These are phyloP conservation scores for Drosophila putrida DNA, from an alignment of 2,888 invertebrate species.

Conservation along the genomic window DNA sequence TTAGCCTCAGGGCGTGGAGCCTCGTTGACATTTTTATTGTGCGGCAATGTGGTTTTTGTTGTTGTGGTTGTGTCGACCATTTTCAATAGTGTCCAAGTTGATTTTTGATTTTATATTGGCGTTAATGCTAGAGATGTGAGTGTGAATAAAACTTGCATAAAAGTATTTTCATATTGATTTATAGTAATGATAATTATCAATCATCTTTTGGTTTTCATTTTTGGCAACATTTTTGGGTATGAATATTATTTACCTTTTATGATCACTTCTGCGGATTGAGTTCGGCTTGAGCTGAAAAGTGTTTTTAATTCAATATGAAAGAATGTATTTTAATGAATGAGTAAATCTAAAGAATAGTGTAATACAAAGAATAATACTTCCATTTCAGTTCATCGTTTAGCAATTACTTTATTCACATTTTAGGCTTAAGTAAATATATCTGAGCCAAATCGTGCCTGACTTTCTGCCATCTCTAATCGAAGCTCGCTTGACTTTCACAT, in stretches of 20 bases:
- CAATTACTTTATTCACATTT: background rate
- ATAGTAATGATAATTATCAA: background rate
- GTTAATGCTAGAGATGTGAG: constrained; percentile 19
- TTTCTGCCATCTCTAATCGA: constrained; percentile 15
- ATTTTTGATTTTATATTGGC: constrained; percentile 14
- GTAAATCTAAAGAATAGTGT: too few species aligned
- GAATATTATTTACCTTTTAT: background rate
- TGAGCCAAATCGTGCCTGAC: background rate
- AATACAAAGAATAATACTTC: too few species aligned
- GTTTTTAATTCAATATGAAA: too few species aligned
- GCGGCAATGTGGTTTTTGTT: constrained; percentile 18
- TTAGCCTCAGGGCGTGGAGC: constrained; percentile 39
- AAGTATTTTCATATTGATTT: background rate
- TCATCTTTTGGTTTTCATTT: background rate
- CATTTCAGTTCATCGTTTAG: too few species aligned
- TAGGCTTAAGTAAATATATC: background rate
- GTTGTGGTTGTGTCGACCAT: constrained; percentile 38
- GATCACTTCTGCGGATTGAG: too few species aligned
- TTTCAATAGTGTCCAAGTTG: constrained; percentile 36
- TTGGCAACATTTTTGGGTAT: background rate
- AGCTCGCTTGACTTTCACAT: constrained; percentile 10
- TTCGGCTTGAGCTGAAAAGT: too few species aligned
- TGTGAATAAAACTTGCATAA: background rate
- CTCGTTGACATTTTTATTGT: constrained; percentile 56
- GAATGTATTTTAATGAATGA: too few species aligned